Evolutionary conservation across 2,797 vertebrate species (phyloP).

Genomic region (Monodelphis domestica): DNA sequence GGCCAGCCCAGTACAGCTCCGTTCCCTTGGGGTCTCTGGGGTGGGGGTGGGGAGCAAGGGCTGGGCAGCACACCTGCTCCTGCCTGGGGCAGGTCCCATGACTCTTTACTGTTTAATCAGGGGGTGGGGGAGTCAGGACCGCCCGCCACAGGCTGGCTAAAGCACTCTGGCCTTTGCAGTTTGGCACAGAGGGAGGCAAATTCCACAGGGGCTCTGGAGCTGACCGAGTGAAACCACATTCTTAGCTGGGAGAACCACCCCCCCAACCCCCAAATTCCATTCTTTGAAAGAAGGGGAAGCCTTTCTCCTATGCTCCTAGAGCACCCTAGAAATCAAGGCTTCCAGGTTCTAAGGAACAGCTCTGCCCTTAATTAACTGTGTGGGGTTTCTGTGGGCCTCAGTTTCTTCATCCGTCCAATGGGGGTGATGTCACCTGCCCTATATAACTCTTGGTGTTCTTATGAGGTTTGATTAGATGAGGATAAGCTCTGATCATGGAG

Average conservation of each 20-base stretch:
- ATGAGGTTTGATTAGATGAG: neutral
- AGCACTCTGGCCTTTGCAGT: neutral
- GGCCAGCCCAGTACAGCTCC: neutral
- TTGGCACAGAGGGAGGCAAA: neutral
- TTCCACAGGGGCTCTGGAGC: neutral
- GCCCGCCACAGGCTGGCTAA: neutral
- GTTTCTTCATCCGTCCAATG: neutral
- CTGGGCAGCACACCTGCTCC: neutral
- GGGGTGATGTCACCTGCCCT: neutral
- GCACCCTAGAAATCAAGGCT: neutral
- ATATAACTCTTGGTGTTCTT: neutral
- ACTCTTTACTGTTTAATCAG: neutral
- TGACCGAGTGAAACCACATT: neutral
- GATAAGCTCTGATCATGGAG: neutral
- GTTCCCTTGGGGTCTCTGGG: neutral
- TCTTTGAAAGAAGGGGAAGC: neutral
- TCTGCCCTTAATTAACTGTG: neutral
- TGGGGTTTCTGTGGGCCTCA: neutral
- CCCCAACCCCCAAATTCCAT: neutral
- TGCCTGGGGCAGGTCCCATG: neutral
- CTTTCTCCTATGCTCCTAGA: neutral
- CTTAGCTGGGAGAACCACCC: neutral
- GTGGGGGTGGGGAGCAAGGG: neutral
- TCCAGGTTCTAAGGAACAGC: neutral
- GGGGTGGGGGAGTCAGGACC: neutral